Percentiles rank a stretch among this genome's conserved stretches.
These are phyloP conservation scores for Greenwoodochromis staneri DNA, from an alignment of 2,113 vertebrate species.

Conservation along the genomic window DNA sequence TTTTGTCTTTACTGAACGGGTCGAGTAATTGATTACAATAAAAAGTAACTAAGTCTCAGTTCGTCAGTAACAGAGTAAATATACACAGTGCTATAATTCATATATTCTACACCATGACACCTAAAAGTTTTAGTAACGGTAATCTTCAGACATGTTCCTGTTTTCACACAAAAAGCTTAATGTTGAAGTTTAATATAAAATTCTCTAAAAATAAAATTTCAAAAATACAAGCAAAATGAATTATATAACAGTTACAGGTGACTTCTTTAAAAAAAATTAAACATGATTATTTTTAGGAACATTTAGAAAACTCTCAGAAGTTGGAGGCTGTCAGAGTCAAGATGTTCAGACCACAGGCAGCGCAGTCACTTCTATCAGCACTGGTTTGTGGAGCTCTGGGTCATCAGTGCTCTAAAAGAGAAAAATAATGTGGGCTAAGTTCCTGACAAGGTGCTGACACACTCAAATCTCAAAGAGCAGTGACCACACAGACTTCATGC, in stretches of 20 bases:
- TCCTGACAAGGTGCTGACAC: not conserved
- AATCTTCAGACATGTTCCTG: not conserved
- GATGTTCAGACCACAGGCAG: not conserved
- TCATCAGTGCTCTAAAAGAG: conserved; percentile 9
- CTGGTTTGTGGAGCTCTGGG: conserved; percentile 11
- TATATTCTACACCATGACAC: not conserved
- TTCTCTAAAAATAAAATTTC: not conserved
- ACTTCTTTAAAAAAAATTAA: not conserved
- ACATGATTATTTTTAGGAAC: not conserved
- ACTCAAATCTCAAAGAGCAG: not conserved
- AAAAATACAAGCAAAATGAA: not conserved
- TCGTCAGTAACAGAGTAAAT: not conserved
- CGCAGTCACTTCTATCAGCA: conserved; percentile 25
- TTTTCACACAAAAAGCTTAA: not conserved
- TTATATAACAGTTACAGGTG: not conserved
- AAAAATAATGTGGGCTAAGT: not conserved
- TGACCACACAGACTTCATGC: not conserved
- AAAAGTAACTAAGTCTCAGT: not conserved
- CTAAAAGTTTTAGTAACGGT: accelerated
- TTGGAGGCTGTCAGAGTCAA: not conserved
- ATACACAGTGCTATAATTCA: not conserved
- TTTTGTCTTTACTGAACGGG: not conserved
- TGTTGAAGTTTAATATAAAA: not conserved
- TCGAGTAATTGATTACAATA: not conserved
- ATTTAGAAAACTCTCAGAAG: accelerated